Percentiles rank a stretch among this genome's conserved stretches.
Evolutionary conservation across 2,113 vertebrate genomes (phyloP).

Genomic region (pig (Sus scrofa)): DNA sequence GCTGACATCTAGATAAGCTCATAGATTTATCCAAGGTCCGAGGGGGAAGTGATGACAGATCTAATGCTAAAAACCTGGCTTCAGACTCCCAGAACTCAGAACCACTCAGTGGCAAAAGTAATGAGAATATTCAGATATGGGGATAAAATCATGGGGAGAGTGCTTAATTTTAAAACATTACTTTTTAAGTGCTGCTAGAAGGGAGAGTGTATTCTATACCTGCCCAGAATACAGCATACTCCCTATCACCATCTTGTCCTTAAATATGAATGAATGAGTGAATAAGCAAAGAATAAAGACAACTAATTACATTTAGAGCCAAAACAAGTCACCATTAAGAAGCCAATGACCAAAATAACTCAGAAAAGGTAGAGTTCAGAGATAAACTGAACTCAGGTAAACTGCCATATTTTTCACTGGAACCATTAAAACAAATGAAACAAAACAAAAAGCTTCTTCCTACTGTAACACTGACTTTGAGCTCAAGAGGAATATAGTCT

Average conservation of each 20-base stretch:
- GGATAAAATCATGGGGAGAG: background rate
- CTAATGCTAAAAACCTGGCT: background rate
- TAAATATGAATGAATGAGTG: background rate
- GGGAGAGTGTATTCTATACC: background rate
- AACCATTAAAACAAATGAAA: constrained; percentile 40
- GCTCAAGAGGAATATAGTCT: background rate
- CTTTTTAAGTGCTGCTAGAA: background rate
- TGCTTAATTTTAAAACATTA: constrained; percentile 8
- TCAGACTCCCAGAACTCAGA: background rate
- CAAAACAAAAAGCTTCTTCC: background rate
- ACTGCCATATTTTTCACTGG: background rate
- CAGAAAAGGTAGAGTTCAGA: background rate
- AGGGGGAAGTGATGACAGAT: background rate
- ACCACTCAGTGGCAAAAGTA: background rate
- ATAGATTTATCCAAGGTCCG: background rate
- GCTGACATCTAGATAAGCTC: background rate
- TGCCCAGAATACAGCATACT: background rate
- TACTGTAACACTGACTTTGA: background rate
- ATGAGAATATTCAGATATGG: background rate
- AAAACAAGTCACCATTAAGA: background rate
- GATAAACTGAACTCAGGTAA: background rate
- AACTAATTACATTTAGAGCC: background rate
- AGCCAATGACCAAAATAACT: background rate
- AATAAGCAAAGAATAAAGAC: background rate
- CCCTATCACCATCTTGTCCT: background rate